These are phyloP conservation scores for Drosophila simulans DNA, from an alignment of 1,140 invertebrate genomes.

Conservation along the genomic window DNA sequence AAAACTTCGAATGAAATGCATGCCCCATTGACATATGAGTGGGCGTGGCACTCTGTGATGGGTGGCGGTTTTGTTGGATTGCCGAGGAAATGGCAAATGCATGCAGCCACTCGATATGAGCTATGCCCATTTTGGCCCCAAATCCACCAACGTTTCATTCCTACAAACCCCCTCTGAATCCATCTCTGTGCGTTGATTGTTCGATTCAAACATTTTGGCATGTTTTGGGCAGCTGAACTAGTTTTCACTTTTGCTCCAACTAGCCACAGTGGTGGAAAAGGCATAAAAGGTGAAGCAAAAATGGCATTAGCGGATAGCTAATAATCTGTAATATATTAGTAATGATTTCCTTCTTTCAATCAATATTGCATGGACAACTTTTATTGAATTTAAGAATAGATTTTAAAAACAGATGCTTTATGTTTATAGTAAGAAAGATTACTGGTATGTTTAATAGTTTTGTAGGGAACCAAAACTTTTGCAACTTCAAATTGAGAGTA, in stretches of 20 bases:
- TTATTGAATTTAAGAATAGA: too few species aligned
- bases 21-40: conserved; percentile 62
- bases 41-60: conserved; percentile 8
- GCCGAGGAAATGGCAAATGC: conserved; percentile 59
- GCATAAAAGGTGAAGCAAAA: not conserved
- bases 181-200: conserved; percentile 60
- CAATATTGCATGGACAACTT: too few species aligned
- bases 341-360: too few species aligned
- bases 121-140: not conserved
- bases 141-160: conserved; percentile 1
- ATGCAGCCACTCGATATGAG: conserved; percentile 40
- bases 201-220: conserved; percentile 77
- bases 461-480: too few species aligned
- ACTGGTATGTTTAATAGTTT: too few species aligned
- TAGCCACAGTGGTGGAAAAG: conserved; percentile 11
- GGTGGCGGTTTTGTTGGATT: not conserved
- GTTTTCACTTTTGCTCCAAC: conserved; percentile 40
- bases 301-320: not conserved
- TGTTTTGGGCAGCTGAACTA: conserved; percentile 48
- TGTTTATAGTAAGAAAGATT: too few species aligned
- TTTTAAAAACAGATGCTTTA: too few species aligned
- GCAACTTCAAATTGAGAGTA: too few species aligned
- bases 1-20: conserved; percentile 50
- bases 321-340: too few species aligned
- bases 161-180: conserved; percentile 12